Percentiles rank a stretch among this genome's conserved stretches.
These are phyloP conservation scores for Etheostoma nigrum DNA, from an alignment of 2,797 vertebrate species.

Conservation along the genomic window DNA sequence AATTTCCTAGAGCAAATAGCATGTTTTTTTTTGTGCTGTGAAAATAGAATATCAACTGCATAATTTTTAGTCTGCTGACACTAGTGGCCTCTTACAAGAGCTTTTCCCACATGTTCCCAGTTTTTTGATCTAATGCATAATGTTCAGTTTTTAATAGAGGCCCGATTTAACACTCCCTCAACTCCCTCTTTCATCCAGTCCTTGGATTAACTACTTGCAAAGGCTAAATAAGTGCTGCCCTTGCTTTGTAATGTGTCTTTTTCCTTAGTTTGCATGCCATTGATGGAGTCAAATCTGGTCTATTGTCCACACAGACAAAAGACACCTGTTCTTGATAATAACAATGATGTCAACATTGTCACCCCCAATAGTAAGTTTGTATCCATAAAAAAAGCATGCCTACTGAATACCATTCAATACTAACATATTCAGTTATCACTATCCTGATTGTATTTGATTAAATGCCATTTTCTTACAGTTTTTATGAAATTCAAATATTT, in stretches of 20 bases:
- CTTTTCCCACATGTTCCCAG: slow-evolving; percentile 11
- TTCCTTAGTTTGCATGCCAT: slow-evolving; percentile 47
- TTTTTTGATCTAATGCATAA: slow-evolving; percentile 11
- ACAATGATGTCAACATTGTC: slow-evolving; percentile 12
- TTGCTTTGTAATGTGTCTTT: slow-evolving; percentile 29
- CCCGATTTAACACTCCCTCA: slow-evolving; percentile 19
- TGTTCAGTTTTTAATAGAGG: slow-evolving; percentile 9
- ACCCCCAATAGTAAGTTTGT: slow-evolving; percentile 2
- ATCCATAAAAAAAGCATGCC: slow-evolving; percentile 42
- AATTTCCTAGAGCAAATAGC: slow-evolving; percentile 53
- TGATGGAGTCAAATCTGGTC: slow-evolving; percentile 33
- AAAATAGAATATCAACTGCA: slow-evolving; percentile 33
- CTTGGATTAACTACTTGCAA: slow-evolving; percentile 1
- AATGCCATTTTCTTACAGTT: background rate
- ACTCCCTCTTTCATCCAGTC: slow-evolving; percentile 2
- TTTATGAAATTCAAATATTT: background rate
- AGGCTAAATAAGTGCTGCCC: slow-evolving; percentile 30
- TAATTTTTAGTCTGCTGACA: slow-evolving; percentile 18
- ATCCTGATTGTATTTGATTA: background rate
- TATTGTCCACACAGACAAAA: slow-evolving; percentile 11
- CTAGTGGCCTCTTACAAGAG: background rate
- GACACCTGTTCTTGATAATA: slow-evolving; percentile 6
- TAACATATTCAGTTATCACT: slow-evolving; percentile 41
- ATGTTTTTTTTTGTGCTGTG: slow-evolving; percentile 64
- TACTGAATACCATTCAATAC: slow-evolving; percentile 17